phyloP scores from a whole-genome alignment of 1,140 invertebrate species.

The Cyclargus thomasi region DNA sequence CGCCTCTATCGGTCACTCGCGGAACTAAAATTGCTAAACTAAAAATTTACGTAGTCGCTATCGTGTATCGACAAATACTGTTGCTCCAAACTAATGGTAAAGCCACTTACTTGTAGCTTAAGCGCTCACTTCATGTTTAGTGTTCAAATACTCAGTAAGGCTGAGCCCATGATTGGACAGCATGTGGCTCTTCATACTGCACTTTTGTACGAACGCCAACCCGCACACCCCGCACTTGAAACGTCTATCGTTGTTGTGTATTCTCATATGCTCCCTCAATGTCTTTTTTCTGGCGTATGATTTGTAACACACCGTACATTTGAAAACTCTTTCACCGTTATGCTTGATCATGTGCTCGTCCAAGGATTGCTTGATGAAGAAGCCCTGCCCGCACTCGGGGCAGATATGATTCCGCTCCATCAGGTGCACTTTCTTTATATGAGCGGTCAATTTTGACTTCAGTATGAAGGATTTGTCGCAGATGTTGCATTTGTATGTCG shows the following conservation, averaged over 20 bases:
- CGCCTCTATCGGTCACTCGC: too few relatives aligned
- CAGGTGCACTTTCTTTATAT: constrained; percentile 60
- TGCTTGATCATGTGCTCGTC: constrained; percentile 62
- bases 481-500: constrained; percentile 57
- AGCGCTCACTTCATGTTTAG: constrained; percentile 20
- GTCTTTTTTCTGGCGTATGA: constrained; percentile 74
- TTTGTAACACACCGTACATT: constrained; percentile 66
- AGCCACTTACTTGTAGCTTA: too few relatives aligned
- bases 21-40: too few relatives aligned
- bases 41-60: too few relatives aligned
- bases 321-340: constrained; percentile 50
- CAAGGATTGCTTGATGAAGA: constrained; percentile 54
- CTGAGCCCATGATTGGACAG: constrained; percentile 56
- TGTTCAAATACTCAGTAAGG: constrained; percentile 46
- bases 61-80: too few relatives aligned
- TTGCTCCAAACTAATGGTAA: too few relatives aligned
- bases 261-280: constrained; percentile 71
- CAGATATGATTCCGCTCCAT: constrained; percentile 62
- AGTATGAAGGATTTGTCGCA: constrained; percentile 58
- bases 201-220: constrained; percentile 60
- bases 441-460: constrained; percentile 53
- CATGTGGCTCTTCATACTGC: constrained; percentile 60
- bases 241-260: constrained; percentile 62
- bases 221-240: constrained; percentile 65
- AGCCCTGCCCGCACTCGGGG: constrained; percentile 48